Base-by-base conservation (phyloP, 2,113 vertebrate genomes). In the Epinephelus lanceolatus region DNA sequence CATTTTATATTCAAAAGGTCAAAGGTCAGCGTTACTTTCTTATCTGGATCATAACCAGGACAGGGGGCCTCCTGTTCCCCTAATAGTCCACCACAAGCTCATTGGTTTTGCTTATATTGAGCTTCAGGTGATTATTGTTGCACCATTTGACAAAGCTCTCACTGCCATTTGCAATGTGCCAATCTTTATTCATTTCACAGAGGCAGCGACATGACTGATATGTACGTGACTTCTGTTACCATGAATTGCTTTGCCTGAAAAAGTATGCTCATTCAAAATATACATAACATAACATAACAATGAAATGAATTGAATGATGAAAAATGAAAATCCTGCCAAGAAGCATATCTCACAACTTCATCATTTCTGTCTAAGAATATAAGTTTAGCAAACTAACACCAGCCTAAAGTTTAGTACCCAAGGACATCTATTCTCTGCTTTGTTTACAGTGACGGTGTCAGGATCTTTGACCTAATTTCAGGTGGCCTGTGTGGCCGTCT, bases 401-500 rank as follows among this genome's bases (percentile, higher is more conserved):
- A 12, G n/a, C 2, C 23, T 6, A 1, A 14, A 60, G 25, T 13
- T 25, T 19, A 61, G 2, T 11, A 8, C 18, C n/a, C n/a, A 52
- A 45, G 8, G 56, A 33, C n/a, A 30, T 83, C 63, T 80, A 33
- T 56, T 74, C 49, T 76, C 37, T 42, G 78, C 70, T 45, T 11
- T 25, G 49, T 53, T 78, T 17, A 42, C 49, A 40, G 9, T 18
- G 2, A 68, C 42, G 33, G 37, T 60, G 51, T 56, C 17, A 4
- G 12, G 27, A 76, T 57, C 75, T 71, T 62, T 85, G 80, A 81
- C 83, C 84, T 78, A 40, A 80, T 88, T 90, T 37, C 79, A 84
- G 65, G 62, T 66, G 60, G 23, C 37, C 76, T 47, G 21, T n/a
- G 13, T 13, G 51, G 0, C 37, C 37, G 3, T 60, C 78, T 83